Percentiles rank a stretch among this genome's conserved stretches.
These are phyloP conservation scores for Cotesia vestalis DNA, from an alignment of 1,140 invertebrate genomes.

Conservation along the genomic window DNA sequence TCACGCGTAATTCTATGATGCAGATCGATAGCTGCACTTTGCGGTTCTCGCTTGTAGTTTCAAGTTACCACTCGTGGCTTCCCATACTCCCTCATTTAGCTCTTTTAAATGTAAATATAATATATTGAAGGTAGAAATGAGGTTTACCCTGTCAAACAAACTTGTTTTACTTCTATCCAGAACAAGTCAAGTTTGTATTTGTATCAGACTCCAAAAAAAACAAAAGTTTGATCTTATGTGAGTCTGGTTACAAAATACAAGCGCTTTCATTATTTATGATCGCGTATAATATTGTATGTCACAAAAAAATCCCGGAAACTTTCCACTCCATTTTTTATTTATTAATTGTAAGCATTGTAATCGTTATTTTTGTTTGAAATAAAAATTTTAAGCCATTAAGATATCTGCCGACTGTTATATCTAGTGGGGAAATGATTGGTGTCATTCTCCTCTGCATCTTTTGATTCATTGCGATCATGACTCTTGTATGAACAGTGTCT, in stretches of 20 bases:
- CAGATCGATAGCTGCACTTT: slow-evolving; percentile 42
- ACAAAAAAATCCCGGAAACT: no score
- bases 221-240: no score
- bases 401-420: not conserved
- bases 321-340: no score
- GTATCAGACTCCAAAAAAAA: no score
- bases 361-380: no score
- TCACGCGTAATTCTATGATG: slow-evolving; percentile 40
- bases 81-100: slow-evolving; percentile 13
- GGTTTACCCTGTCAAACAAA: not conserved
- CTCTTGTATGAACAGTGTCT: not conserved
- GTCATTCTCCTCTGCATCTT: not conserved
- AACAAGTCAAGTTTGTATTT: no score
- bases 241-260: no score
- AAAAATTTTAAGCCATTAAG: no score
- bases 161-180: not conserved
- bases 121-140: slow-evolving; percentile 14
- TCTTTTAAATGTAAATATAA: not conserved
- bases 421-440: not conserved
- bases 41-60: slow-evolving; percentile 39
- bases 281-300: no score
- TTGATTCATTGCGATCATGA: not conserved
- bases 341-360: no score
- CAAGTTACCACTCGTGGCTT: slow-evolving; percentile 36
- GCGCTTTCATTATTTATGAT: no score